Evolutionary conservation across 1,140 invertebrate genomes (phyloP).

Genomic region (fruit fly (Drosophila melanogaster)): Release_6_plus_ISO1_MT NC_004354.4:19150501-19151000

Average conservation of each 20-base stretch:
- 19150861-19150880: conserved; percentile 69
- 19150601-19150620: not conserved
- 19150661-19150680: not conserved
- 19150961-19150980: conserved; percentile 55
- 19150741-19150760: no score
- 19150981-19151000: conserved; percentile 66
- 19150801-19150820: conserved; percentile 82
- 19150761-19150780: no score
- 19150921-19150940: conserved; percentile 49
- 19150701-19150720: not conserved
- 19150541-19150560: not conserved
- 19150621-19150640: not conserved
- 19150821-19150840: conserved; percentile 79
- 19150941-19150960: conserved; percentile 51
- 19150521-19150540: conserved; percentile 17
- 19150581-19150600: not conserved
- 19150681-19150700: not conserved
- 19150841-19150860: conserved; percentile 67
- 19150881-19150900: conserved; percentile 56
- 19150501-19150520: conserved; percentile 14
- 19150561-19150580: no score
- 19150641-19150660: no score
- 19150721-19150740: no score
- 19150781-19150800: not conserved
- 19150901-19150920: conserved; percentile 59